These are phyloP conservation scores for Carassius carassius DNA, from an alignment of 2,113 vertebrate species.

Conservation along the genomic window DNA sequence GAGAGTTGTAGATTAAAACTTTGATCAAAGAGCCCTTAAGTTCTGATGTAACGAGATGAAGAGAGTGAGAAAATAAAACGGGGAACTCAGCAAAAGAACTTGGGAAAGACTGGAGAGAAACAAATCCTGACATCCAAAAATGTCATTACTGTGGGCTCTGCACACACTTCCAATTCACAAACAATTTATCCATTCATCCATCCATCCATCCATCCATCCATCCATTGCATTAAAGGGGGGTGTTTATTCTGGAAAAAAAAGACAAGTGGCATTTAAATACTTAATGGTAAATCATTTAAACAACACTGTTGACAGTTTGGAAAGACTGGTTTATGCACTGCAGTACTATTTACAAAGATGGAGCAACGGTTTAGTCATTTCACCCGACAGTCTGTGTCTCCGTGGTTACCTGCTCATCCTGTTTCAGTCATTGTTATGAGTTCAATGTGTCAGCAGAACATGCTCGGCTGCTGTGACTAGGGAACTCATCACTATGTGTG, in stretches of 20 bases:
- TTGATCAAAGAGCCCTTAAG: slow-evolving; percentile 74
- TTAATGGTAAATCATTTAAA: background rate
- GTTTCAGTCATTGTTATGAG: slow-evolving; percentile 50
- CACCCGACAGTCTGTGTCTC: slow-evolving; percentile 17
- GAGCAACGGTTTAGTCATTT: background rate
- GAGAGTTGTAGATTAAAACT: slow-evolving; percentile 73
- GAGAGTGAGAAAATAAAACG: slow-evolving; percentile 60
- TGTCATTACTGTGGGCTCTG: slow-evolving; percentile 68
- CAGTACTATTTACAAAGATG: background rate
- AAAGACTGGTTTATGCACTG: background rate
- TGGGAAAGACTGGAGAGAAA: slow-evolving; percentile 48
- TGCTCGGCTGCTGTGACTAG: slow-evolving; percentile 39
- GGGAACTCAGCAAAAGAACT: slow-evolving; percentile 59
- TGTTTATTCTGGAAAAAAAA: background rate
- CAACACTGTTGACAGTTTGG: background rate
- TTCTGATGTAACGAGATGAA: slow-evolving; percentile 75
- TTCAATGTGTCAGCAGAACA: slow-evolving; percentile 53
- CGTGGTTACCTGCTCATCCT: slow-evolving; percentile 46
- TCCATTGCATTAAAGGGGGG: background rate
- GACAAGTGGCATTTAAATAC: background rate
- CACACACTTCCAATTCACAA: slow-evolving; percentile 20
- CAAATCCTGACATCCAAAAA: slow-evolving; percentile 43
- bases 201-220: background rate
- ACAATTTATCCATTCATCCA: background rate
- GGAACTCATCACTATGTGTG: slow-evolving; percentile 31